Evolutionary conservation across 2,113 vertebrate species (phyloP).

Genomic region (Menura novaehollandiae): DNA sequence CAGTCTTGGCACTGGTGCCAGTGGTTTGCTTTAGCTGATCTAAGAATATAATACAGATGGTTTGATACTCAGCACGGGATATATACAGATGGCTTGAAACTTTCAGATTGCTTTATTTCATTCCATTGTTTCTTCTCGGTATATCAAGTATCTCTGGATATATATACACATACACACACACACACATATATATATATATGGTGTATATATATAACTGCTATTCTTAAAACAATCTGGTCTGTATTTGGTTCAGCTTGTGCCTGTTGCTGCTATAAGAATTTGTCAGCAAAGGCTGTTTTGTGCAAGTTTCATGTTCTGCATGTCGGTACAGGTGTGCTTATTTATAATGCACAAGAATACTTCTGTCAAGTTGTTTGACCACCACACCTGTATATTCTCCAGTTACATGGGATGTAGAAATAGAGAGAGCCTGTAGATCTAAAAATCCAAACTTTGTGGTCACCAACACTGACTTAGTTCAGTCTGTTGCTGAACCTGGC

Average conservation of each 20-base stretch:
- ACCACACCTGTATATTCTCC: neutral
- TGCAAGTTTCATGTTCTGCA: neutral
- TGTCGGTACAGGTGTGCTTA: neutral
- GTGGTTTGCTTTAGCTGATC: conserved; percentile 65
- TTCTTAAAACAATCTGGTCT: neutral
- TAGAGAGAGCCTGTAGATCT: neutral
- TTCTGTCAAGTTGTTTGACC: neutral
- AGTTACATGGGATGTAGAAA: neutral
- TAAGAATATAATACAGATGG: conserved; percentile 67
- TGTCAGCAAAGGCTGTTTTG: neutral
- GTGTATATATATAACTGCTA: neutral
- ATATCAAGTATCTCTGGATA: neutral
- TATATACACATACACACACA: too few species aligned
- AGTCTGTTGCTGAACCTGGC: neutral
- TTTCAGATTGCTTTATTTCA: conserved; percentile 1
- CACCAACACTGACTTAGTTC: neutral
- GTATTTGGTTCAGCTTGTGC: neutral
- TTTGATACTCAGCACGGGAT: conserved; percentile 36
- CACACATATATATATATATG: neutral
- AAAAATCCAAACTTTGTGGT: neutral
- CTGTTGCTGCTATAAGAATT: neutral
- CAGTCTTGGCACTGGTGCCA: conserved; percentile 64
- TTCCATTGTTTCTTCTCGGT: conserved; percentile 21
- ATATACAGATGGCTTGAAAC: conserved; percentile 55
- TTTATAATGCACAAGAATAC: neutral